Base-by-base conservation (phyloP, 35 echinoderm and acorn worm genomes). In the Amphiura filiformis region DNA sequence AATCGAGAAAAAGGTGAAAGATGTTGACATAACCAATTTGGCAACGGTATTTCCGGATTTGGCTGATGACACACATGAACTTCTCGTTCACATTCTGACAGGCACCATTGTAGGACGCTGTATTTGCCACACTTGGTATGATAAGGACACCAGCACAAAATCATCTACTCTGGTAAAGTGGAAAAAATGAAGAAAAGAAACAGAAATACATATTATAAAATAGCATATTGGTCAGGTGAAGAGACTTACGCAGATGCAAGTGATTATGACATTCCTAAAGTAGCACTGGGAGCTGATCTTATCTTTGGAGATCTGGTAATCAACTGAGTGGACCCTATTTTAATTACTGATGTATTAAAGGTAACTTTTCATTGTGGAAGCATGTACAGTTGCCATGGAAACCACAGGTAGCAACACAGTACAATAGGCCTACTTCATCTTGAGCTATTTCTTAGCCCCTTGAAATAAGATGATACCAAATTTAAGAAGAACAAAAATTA, bases 41-140 rank as follows among this genome's bases (percentile, higher is more conserved):
- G 0, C 3, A 31, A 57, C 39, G 31, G 39, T 2, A 57, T 84
- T 57, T 32, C 82, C 82, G 0, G 44, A 84, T 23, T 84, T 84
- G 35, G 3, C 23, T 9, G 39, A 1, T 4, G 39, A 56, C 82
- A 31, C 13, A 1, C 23, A 31, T 84, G 23, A 0, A 52, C 1
- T 17, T 34, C 82, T 84, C 0, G 28, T 28, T 33, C n/a, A 61
- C 26, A 84, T 84, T 18, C 28, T 84, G 17, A 84, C 0, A 17
- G 82, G 42, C 0, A 84, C 39, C 0, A 33, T 84, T 15, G 47
- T 84, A 4, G 82, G 82, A 0, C 77, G 33, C 0, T 18, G 37
- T 4, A 33, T 70, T 57, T 38, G 78, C 78, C 65, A 87, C 22
- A 31, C 40, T 13, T 87, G 85, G 85, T 87, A 39, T 26, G 85